These are phyloP conservation scores for Microplitis demolitor DNA, from an alignment of 1,140 invertebrate species.

Conservation along the genomic window DNA sequence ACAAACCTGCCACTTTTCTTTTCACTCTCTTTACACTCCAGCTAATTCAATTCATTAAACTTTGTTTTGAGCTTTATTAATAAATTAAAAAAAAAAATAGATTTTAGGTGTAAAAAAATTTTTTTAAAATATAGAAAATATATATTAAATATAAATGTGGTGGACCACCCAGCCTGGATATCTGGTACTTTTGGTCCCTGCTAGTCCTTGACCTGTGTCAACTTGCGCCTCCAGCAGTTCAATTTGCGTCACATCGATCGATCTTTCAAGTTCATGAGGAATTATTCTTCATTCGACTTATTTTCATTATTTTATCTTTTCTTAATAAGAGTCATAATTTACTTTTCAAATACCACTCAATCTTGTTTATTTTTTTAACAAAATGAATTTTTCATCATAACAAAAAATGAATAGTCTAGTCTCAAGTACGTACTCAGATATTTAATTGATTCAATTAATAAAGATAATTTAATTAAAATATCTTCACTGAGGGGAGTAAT, in stretches of 20 bases:
- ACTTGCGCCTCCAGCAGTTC: not conserved
- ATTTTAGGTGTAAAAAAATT: not conserved
- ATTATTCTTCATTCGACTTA: not conserved
- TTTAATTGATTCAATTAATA: too few relatives aligned
- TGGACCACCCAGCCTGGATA: not conserved
- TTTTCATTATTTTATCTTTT: not conserved
- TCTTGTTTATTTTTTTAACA: too few relatives aligned
- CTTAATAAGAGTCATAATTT: not conserved
- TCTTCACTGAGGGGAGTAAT: not conserved
- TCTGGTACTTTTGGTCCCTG: not conserved
- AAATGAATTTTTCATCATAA: too few relatives aligned
- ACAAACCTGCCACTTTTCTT: not conserved
- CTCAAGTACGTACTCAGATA: too few relatives aligned
- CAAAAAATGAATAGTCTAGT: too few relatives aligned
- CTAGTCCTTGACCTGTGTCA: slow-evolving; percentile 23
- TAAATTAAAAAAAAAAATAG: not conserved
- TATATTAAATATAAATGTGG: not conserved
- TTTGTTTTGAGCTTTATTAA: not conserved
- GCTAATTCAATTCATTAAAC: not conserved
- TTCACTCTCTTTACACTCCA: not conserved
- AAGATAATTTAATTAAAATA: too few relatives aligned
- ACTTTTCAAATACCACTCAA: too few relatives aligned
- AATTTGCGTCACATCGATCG: slow-evolving; percentile 10
- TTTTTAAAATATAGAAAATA: not conserved
- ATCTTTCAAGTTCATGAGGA: slow-evolving; percentile 22